phyloP scores from a whole-genome alignment of 2,113 vertebrate species.

The Cyprinodon tularosa region DNA sequence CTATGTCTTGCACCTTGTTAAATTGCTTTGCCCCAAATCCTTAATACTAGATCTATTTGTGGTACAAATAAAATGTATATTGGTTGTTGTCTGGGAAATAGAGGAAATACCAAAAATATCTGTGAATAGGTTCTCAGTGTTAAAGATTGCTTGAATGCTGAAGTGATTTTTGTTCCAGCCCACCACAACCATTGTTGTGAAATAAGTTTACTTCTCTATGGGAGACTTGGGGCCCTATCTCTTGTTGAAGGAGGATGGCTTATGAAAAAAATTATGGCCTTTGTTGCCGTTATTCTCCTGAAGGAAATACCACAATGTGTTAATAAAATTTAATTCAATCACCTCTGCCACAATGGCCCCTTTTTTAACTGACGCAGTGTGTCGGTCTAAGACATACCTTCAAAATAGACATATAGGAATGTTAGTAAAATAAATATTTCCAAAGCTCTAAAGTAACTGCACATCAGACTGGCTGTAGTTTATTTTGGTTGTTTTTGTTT shows the following conservation, averaged over 20 bases:
- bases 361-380: slow-evolving; percentile 52
- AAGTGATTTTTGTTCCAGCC: slow-evolving; percentile 52
- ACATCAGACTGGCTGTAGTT: slow-evolving; percentile 59
- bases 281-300: slow-evolving; percentile 51
- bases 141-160: slow-evolving; percentile 70
- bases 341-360: slow-evolving; percentile 44
- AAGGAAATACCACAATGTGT: slow-evolving; percentile 57
- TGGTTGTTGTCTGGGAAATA: slow-evolving; percentile 72
- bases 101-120: slow-evolving; percentile 76
- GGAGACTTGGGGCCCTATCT: slow-evolving; percentile 51
- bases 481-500: slow-evolving; percentile 49
- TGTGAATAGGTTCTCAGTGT: slow-evolving; percentile 77
- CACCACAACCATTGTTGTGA: slow-evolving; percentile 58
- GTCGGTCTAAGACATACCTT: slow-evolving; percentile 74
- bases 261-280: slow-evolving; percentile 58
- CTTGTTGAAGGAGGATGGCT: slow-evolving; percentile 50
- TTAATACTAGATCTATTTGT: slow-evolving; percentile 79
- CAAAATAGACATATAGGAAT: slow-evolving; percentile 76
- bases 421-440: slow-evolving; percentile 52
- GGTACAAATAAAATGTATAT: slow-evolving; percentile 78
- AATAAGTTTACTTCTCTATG: slow-evolving; percentile 64
- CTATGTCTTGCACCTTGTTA: slow-evolving; percentile 80
- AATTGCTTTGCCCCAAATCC: slow-evolving; percentile 77
- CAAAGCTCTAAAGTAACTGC: slow-evolving; percentile 47
- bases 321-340: slow-evolving; percentile 63